A percentile compares a stretch with the other conserved stretches of the same genome.
Evolutionary conservation across 2,888 invertebrate genomes (phyloP).

Genomic region (Erynnis tages): DNA sequence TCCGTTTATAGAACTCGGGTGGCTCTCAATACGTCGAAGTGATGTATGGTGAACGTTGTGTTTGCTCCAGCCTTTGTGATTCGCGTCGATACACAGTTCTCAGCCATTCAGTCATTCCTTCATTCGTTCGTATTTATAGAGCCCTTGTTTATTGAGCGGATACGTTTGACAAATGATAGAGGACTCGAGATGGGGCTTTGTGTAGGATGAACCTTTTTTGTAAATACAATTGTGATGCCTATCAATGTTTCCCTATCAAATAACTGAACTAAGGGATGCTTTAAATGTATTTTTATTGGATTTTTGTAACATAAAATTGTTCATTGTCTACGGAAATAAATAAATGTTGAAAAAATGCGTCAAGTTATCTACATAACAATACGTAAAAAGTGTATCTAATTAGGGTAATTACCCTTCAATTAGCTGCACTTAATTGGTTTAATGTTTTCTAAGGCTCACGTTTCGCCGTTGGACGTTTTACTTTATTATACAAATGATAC

Average conservation of each 20-base stretch:
- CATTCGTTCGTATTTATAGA: constrained; percentile 19
- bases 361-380: neutral
- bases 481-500: no score
- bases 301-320: neutral
- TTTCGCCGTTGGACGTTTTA: constrained; percentile 3
- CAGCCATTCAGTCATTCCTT: constrained; percentile 8
- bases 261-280: no score
- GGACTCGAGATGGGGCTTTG: neutral
- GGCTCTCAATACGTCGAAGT: constrained; percentile 28
- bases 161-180: constrained; percentile 8
- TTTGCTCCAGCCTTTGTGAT: constrained; percentile 30
- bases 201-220: neutral
- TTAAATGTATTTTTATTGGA: no score
- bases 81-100: constrained; percentile 9
- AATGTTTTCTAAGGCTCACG: neutral
- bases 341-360: neutral
- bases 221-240: no score
- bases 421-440: constrained; percentile 31
- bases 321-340: neutral
- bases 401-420: constrained; percentile 31
- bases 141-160: constrained; percentile 10
- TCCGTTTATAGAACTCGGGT: neutral
- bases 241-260: no score
- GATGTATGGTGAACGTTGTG: constrained; percentile 34
- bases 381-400: constrained; percentile 17